These are phyloP conservation scores for Malurus alboscapulatus DNA, from an alignment of 2,113 vertebrate genomes.

Conservation along the genomic window DNA sequence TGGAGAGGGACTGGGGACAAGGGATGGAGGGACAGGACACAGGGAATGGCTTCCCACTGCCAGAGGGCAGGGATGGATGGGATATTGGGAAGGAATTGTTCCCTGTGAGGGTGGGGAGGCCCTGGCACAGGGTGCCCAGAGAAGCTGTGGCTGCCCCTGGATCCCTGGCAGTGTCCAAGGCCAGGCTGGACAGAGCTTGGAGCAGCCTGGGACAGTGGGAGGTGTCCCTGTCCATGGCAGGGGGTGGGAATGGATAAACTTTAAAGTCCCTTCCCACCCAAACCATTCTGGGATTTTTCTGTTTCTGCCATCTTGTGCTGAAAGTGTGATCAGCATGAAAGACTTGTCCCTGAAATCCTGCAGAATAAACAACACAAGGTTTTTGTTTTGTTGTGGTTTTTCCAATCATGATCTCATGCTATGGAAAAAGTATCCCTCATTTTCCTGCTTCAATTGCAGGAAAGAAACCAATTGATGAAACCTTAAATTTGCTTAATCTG, in stretches of 20 bases:
- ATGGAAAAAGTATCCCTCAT: not conserved
- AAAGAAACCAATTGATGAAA: not conserved
- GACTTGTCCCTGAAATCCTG: not conserved
- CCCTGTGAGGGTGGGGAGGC: not conserved
- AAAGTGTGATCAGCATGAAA: not conserved
- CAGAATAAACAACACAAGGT: not conserved
- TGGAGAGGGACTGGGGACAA: not conserved
- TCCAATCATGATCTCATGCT: not conserved
- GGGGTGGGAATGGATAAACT: accelerated
- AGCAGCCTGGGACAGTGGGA: accelerated
- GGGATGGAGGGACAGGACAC: not conserved
- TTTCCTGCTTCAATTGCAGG: not conserved
- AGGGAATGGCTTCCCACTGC: not conserved
- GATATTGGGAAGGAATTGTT: not conserved
- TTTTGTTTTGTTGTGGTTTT: not conserved
- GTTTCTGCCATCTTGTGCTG: not conserved
- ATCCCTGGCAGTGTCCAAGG: not conserved
- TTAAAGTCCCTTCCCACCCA: not conserved
- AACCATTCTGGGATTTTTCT: not conserved
- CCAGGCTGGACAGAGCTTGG: accelerated
- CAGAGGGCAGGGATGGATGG: not conserved
- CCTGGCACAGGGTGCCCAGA: not conserved
- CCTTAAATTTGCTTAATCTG: not conserved
- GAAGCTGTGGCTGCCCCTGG: not conserved
- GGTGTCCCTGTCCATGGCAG: not conserved